phyloP scores from a whole-genome alignment of 37 sponge, comb jelly and placozoan species.

The Cliona cf. orientalis region DNA sequence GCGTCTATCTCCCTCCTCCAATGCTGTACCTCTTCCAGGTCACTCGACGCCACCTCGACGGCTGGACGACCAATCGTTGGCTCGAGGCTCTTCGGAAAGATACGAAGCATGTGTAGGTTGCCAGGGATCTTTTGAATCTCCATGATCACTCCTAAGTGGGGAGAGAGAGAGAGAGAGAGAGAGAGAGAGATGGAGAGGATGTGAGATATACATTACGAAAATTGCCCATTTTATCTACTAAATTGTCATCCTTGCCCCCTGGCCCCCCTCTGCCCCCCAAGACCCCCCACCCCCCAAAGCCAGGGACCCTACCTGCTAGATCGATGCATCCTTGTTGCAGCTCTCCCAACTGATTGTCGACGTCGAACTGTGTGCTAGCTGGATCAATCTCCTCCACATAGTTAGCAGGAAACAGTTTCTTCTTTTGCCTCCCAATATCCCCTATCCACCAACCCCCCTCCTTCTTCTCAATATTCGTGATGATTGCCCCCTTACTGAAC shows the following conservation, averaged over 20 bases:
- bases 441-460: slow-evolving; percentile 88
- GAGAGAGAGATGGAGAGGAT: no score
- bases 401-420: slow-evolving; percentile 84
- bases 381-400: slow-evolving; percentile 84
- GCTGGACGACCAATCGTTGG: slow-evolving; percentile 7
- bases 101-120: slow-evolving; percentile 50
- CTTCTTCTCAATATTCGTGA: slow-evolving; percentile 91
- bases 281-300: no score
- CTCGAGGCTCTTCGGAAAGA: slow-evolving; percentile 29
- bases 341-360: slow-evolving; percentile 73
- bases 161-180: neutral
- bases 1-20: slow-evolving; percentile 68
- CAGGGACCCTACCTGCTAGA: slow-evolving; percentile 46
- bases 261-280: no score
- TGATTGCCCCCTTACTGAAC: slow-evolving; percentile 89
- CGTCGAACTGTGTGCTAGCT: slow-evolving; percentile 22
- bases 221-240: no score
- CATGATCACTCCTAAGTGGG: slow-evolving; percentile 17
- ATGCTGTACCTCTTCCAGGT: slow-evolving; percentile 53
- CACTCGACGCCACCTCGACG: slow-evolving; percentile 74
- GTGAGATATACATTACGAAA: no score
- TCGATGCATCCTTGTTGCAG: slow-evolving; percentile 86
- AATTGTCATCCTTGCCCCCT: no score
- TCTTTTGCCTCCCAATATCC: slow-evolving; percentile 66
- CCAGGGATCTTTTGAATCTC: slow-evolving; percentile 48